Evolutionary conservation across 2,113 vertebrate genomes (phyloP).

Genomic region (Centropus bengalensis): DNA sequence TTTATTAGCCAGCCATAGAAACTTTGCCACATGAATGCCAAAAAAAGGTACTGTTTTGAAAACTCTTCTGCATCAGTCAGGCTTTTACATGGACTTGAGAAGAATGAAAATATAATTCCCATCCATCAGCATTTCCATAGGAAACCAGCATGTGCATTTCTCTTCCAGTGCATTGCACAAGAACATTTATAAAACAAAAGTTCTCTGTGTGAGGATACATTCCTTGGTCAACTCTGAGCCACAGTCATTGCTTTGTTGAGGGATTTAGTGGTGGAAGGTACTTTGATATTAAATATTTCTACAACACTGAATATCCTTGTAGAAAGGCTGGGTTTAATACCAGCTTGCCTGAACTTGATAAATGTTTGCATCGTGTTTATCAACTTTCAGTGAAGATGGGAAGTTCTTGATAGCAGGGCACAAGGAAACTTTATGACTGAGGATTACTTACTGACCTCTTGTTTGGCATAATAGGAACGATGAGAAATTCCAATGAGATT

Average conservation of each 20-base stretch:
- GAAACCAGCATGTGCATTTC: not conserved
- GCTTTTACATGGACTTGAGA: not conserved
- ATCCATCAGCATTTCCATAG: not conserved
- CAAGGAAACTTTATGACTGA: conserved; percentile 54
- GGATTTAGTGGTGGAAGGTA: not conserved
- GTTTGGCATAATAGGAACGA: not conserved
- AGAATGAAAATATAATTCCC: not conserved
- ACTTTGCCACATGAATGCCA: not conserved
- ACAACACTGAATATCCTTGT: not conserved
- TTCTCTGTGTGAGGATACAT: not conserved
- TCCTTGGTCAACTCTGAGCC: not conserved
- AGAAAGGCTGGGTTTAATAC: not conserved
- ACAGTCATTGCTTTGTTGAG: not conserved
- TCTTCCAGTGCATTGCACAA: not conserved
- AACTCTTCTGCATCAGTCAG: not conserved
- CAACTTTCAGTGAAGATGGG: not conserved
- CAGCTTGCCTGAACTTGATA: not conserved
- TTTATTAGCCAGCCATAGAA: not conserved
- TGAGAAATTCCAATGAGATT: not conserved
- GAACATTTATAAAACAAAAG: not conserved
- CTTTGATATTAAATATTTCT: not conserved
- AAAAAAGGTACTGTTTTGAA: not conserved
- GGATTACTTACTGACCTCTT: conserved; percentile 38
- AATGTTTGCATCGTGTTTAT: not conserved
- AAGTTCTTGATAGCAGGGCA: conserved; percentile 2